These are phyloP conservation scores for Iselma pallidipennis DNA, from an alignment of 2,888 invertebrate genomes.

Conservation along the genomic window DNA sequence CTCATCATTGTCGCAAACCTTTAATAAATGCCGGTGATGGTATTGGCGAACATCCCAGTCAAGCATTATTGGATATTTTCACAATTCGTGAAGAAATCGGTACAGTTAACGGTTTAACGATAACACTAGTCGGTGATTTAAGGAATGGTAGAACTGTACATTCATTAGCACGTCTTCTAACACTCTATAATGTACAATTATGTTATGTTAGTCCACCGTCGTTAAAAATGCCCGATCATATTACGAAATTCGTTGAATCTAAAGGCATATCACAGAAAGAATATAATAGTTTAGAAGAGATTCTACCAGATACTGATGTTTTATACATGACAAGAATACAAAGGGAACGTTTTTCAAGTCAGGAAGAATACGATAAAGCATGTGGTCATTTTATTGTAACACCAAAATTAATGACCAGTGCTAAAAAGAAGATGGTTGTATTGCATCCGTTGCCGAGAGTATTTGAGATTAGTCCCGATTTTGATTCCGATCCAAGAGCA, in stretches of 20 bases:
- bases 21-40: conserved; percentile 99
- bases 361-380: conserved; percentile 85
- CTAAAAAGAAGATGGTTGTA: conserved; percentile 92
- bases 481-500: conserved; percentile 95
- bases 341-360: conserved; percentile 82
- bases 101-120: conserved; percentile 95
- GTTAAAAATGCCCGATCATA: conserved; percentile 89
- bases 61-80: conserved; percentile 95
- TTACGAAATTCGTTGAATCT: conserved; percentile 76
- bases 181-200: conserved; percentile 90
- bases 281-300: conserved; percentile 77
- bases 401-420: conserved; percentile 92
- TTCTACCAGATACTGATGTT: conserved; percentile 92
- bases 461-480: conserved; percentile 91
- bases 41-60: conserved; percentile 95
- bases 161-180: conserved; percentile 90
- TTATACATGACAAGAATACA: conserved; percentile 99
- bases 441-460: conserved; percentile 97
- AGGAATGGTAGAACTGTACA: conserved; percentile 98
- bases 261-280: conserved; percentile 80
- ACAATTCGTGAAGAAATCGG: conserved; percentile 99
- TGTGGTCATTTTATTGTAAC: conserved; percentile 90
- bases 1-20: conserved; percentile 82
- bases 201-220: conserved; percentile 88
- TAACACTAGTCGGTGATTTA: conserved; percentile 97